Base-by-base conservation (phyloP, 2,888 invertebrate genomes). In the Lacanobia oleracea region DNA sequence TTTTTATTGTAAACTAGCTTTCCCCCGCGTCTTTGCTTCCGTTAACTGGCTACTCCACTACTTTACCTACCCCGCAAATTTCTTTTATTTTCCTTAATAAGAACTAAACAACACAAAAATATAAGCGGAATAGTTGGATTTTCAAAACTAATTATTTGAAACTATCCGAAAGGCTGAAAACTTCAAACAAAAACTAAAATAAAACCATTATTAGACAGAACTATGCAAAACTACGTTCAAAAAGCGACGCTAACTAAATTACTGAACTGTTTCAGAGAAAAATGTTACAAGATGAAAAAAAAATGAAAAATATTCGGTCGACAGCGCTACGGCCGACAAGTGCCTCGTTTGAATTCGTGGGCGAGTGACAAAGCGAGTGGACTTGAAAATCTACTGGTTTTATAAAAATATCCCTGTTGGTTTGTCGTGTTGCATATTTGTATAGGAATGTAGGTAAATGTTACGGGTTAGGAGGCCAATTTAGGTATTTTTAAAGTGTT, bases 261-360 rank as follows among this genome's bases (percentile, higher is more conserved):
- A 82, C 83, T 77, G 69, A 72, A 79, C 74, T 77, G 72, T 78
- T 72, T 74, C 82, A 84, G 75, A 69, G 68, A 85, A 86, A 87
- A 87, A 86, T 81, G 83, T 75, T 76, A 62, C 77, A 75, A 80
- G 81, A 68, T 79, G 78, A 76, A 77, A 79, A 82, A n/a, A 84
- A 81, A 75, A 50, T 79, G 68, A 75, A 75, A 80, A 81, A 84
- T 77, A 77, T 82, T 86, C 79, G 72, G 86, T 84, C 66, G 77
- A 79, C 76, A 73, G 83, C 72, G 71, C 71, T 45, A 62, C 68
- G 64, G 50, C 64, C 57, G 75, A 57, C 68, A 62, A 86, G 86
- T 73, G 87, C 79, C 84, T 79, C 87, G 86, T 87, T 88, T 82
- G 77, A 73, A 78, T 79, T 79, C 68, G 78, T 79, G 77, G 75